These are phyloP conservation scores for Panurus biarmicus DNA, from an alignment of 2,113 vertebrate species.

Conservation along the genomic window DNA sequence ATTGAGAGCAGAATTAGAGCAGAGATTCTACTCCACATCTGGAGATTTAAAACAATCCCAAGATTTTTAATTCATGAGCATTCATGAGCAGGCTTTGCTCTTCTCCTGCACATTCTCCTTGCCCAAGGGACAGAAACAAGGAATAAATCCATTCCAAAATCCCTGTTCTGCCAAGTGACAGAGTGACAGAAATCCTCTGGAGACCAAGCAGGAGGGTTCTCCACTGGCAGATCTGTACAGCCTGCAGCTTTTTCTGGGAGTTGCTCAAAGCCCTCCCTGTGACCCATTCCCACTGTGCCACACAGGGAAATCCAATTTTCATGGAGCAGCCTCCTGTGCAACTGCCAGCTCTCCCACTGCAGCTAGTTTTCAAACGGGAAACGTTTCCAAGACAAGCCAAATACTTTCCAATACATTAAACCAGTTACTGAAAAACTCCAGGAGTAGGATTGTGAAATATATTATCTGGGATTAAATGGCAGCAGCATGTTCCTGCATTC, in stretches of 20 bases:
- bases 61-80: background rate
- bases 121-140: background rate
- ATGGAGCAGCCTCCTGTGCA: background rate
- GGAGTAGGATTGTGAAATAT: background rate
- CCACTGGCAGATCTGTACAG: background rate
- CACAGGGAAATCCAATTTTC: background rate
- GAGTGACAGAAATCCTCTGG: background rate
- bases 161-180: background rate
- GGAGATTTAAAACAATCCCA: background rate
- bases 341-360: slow-evolving; percentile 10
- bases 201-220: background rate
- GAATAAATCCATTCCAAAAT: background rate
- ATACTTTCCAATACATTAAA: background rate
- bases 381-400: background rate
- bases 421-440: background rate
- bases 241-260: background rate
- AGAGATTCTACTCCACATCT: background rate
- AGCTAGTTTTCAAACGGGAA: slow-evolving; percentile 8
- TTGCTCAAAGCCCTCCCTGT: background rate
- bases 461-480: background rate
- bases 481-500: background rate
- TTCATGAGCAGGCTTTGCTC: background rate
- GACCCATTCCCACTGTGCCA: background rate
- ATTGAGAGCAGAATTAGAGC: background rate
- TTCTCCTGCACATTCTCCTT: background rate